Percentiles rank a stretch among this genome's conserved stretches.
Evolutionary conservation across 2,888 invertebrate species (phyloP).

Genomic region (Acanthopleura granulata): DNA sequence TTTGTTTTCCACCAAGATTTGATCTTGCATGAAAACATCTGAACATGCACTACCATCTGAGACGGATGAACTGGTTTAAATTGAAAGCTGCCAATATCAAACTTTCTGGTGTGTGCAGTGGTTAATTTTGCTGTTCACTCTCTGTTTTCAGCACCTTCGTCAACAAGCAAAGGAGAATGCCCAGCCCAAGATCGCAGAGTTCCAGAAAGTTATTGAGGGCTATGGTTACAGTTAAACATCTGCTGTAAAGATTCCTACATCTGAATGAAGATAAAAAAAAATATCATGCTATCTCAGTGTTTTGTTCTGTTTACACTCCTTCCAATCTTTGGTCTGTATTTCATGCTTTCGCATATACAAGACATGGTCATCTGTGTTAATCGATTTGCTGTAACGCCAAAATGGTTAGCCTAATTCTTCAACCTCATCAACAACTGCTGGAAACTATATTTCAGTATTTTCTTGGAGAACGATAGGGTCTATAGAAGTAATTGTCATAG

Average conservation of each 20-base stretch:
- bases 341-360: no score
- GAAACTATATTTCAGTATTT: no score
- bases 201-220: slow-evolving; percentile 51
- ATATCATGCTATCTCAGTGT: neutral
- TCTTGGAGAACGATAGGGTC: no score
- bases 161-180: slow-evolving; percentile 54
- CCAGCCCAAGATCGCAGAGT: slow-evolving; percentile 44
- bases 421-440: no score
- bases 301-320: neutral
- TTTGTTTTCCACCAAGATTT: slow-evolving; percentile 20
- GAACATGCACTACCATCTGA: slow-evolving; percentile 39
- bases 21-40: slow-evolving; percentile 28
- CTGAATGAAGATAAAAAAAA: slow-evolving; percentile 1
- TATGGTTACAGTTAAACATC: slow-evolving; percentile 45
- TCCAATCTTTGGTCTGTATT: no score
- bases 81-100: neutral
- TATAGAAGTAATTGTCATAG: no score
- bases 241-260: neutral
- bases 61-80: slow-evolving; percentile 15
- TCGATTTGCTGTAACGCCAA: no score
- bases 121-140: neutral
- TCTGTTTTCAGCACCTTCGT: slow-evolving; percentile 47
- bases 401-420: no score
- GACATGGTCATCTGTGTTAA: no score
- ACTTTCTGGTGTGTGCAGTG: neutral